Percentiles rank a stretch among this genome's conserved stretches.
These are phyloP conservation scores for Nyctibius bracteatus DNA, from an alignment of 2,113 vertebrate genomes.

Conservation along the genomic window DNA sequence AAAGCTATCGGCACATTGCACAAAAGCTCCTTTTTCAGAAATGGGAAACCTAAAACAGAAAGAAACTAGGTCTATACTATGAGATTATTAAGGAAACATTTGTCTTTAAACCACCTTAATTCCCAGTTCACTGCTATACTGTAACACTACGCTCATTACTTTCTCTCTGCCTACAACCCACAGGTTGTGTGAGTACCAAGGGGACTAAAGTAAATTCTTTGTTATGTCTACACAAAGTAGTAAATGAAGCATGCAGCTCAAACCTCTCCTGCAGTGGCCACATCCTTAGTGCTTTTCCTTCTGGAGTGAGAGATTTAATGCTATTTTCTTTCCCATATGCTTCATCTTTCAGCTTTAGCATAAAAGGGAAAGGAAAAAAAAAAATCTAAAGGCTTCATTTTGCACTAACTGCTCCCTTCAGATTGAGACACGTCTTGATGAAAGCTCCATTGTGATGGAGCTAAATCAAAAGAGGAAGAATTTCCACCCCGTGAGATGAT, in stretches of 20 bases:
- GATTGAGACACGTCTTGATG: neutral
- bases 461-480: constrained; percentile 24
- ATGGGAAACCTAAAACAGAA: neutral
- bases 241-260: constrained; percentile 50
- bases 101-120: neutral
- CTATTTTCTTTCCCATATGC: constrained; percentile 20
- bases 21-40: neutral
- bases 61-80: neutral
- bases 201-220: constrained; percentile 41
- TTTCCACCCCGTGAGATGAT: neutral
- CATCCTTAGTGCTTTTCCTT: neutral
- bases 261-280: neutral
- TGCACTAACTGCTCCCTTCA: constrained; percentile 2
- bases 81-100: neutral
- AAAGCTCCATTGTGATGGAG: constrained; percentile 14
- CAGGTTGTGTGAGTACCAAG: neutral
- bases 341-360: neutral
- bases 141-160: neutral
- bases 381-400: neutral
- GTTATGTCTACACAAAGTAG: constrained; percentile 51
- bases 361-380: neutral
- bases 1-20: neutral
- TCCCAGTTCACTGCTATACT: neutral
- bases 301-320: neutral
- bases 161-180: neutral